Evolutionary conservation across 2,888 invertebrate species (phyloP), one percentile per base, ranked within the genome.

Genomic region (Meloe dianella): DNA sequence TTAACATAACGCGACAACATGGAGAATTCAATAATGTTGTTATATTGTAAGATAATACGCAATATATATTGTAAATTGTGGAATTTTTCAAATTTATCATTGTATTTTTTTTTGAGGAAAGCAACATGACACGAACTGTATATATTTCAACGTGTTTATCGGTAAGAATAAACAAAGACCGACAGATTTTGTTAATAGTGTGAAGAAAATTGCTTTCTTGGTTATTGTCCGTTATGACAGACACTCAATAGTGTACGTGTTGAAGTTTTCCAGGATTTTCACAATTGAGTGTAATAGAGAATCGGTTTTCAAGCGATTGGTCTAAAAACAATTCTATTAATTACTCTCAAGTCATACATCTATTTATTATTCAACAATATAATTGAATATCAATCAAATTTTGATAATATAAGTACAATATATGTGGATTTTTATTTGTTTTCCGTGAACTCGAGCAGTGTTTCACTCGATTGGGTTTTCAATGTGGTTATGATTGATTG

Each of bases 401-500:
- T 47, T 8, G 8, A 6, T 38, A 35, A 2, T 38, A 38, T n/a
- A 38, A 4, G n/a, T 38, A 2, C 17, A 47, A 51, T 17, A 17
- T 51, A 51, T 17, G 10, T 17, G 17, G 30, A 61, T 65, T 61
- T 67, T 64, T 68, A 65, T 68, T 65, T 59, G 20, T 38, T 38
- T 27, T 68, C 54, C 22, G 27, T 54, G 22, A 65, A 65, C 29
- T 62, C 57, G 20, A 60, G 56, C 63, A 62, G 57, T 65, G 62
- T 65, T 63, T 63, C 56, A 63, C 62, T 63, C 65, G 68, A 68
- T 65, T 65, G 68, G 65, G 60, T 51, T 65, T 66, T 68, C 59
- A 60, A 60, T 60, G 60, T 17, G 51, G 57, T 61, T 60, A 68
- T 68, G 68, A 68, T 68, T 68, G 68, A 68, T 68, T 68, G 68